Conservation (phyloP, 92 coral and sea anemone species). For the Actinernus sp. region DNA sequence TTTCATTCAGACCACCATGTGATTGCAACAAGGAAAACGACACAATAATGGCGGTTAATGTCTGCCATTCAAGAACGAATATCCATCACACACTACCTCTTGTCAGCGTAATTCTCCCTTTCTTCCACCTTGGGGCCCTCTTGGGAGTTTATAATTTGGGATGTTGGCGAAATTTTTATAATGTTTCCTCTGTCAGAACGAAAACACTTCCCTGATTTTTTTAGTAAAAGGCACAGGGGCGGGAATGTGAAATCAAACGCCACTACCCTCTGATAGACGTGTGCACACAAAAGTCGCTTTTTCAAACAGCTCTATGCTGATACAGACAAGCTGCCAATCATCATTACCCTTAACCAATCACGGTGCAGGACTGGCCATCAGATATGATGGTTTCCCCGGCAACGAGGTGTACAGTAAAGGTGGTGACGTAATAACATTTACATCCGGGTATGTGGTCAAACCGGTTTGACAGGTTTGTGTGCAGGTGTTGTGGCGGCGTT, state of each 20-base stretch:
- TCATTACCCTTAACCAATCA: constrained; percentile 74
- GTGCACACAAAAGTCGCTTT: constrained; percentile 95
- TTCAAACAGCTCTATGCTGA: constrained; percentile 81
- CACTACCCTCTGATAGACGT: constrained; percentile 98
- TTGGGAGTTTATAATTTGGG: constrained; percentile 62
- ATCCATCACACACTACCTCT: constrained; percentile 50
- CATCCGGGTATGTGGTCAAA: constrained; percentile 89
- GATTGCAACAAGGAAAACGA: constrained; percentile 92
- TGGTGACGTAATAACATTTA: constrained; percentile 80
- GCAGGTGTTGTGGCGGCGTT: constrained; percentile 97
- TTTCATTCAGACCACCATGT: constrained; percentile 85
- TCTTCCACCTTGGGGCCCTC: constrained; percentile 46
- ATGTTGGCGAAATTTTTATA: constrained; percentile 52
- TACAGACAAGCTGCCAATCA: constrained; percentile 94
- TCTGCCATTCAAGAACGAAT: constrained; percentile 70
- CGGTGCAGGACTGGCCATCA: constrained; percentile 60
- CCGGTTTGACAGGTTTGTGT: constrained; percentile 93
- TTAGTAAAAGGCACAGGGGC: constrained; percentile 93
- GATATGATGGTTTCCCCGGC: constrained; percentile 83
- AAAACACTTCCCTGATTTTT: constrained; percentile 78
- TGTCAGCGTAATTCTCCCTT: constrained; percentile 33
- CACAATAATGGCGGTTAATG: constrained; percentile 97
- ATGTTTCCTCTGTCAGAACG: constrained; percentile 83
- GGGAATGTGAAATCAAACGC: constrained; percentile 98
- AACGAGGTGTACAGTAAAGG: constrained; percentile 85